A percentile compares a stretch with the other conserved stretches of the same genome.
Evolutionary conservation across 2,113 vertebrate genomes (phyloP).

Genomic region (Herpetotheres cachinnans): DNA sequence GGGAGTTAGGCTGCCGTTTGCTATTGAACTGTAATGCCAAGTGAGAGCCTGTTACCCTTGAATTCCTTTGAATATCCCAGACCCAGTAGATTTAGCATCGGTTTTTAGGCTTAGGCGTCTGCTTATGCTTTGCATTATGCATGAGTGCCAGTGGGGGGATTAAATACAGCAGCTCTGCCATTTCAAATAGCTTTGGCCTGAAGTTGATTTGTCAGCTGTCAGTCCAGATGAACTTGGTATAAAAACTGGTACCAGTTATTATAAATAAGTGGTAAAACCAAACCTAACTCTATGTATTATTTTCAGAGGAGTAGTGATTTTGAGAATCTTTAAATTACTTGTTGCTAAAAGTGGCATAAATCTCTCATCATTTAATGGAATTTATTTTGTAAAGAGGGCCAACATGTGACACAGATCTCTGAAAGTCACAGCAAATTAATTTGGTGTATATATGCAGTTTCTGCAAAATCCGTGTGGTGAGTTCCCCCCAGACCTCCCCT

Average conservation of each 20-base stretch:
- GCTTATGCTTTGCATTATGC: conserved; percentile 35
- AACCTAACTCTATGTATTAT: not conserved
- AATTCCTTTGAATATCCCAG: conserved; percentile 34
- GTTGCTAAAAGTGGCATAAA: not conserved
- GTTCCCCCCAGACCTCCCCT: fast-evolving
- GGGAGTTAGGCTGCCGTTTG: not conserved
- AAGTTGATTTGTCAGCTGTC: conserved; percentile 59
- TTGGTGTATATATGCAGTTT: not conserved
- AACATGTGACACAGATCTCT: not conserved
- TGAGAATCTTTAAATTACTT: not conserved
- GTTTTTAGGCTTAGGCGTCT: conserved; percentile 23
- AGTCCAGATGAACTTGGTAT: conserved; percentile 24
- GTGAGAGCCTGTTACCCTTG: not conserved
- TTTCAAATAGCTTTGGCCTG: conserved; percentile 29
- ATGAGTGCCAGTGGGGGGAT: not conserved
- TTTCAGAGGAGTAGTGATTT: not conserved
- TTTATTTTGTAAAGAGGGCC: not conserved
- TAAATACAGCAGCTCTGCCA: conserved; percentile 45
- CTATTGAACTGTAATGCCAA: not conserved
- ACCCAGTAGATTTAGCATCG: not conserved
- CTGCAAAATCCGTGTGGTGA: not conserved
- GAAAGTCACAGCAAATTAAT: not conserved
- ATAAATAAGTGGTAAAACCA: not conserved
- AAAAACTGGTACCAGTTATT: not conserved
- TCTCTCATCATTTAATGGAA: not conserved